phyloP scores from a whole-genome alignment of 2,888 invertebrate genomes.

The Luffia ferchaultella region DNA sequence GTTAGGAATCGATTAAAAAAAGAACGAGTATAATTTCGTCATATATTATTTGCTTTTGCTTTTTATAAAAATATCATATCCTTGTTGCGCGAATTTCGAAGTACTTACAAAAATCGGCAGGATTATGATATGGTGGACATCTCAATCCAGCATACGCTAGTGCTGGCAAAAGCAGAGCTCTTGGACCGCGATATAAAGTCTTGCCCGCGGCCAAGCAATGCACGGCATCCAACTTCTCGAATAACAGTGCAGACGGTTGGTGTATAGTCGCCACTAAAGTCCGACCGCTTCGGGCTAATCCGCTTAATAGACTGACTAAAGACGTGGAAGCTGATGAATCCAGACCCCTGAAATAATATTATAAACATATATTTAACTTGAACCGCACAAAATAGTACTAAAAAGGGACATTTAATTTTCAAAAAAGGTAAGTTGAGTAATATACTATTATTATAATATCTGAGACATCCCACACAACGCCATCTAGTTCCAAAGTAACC shows the following conservation, averaged over 20 bases:
- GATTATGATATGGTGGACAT: slow-evolving; percentile 95
- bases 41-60: too few relatives aligned
- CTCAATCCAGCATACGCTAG: slow-evolving; percentile 75
- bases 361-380: too few relatives aligned
- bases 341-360: slow-evolving; percentile 74
- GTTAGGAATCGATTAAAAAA: too few relatives aligned
- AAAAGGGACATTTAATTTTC: too few relatives aligned
- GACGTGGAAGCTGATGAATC: slow-evolving; percentile 90
- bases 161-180: slow-evolving; percentile 78
- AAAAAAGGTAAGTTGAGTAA: too few relatives aligned
- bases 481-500: too few relatives aligned
- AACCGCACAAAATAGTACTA: too few relatives aligned
- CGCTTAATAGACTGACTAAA: slow-evolving; percentile 80
- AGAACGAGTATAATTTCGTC: too few relatives aligned
- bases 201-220: slow-evolving; percentile 85
- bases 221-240: slow-evolving; percentile 92
- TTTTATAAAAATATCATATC: too few relatives aligned
- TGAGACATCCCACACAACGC: too few relatives aligned
- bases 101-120: slow-evolving; percentile 94
- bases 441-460: too few relatives aligned
- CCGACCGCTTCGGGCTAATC: slow-evolving; percentile 83
- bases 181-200: slow-evolving; percentile 85
- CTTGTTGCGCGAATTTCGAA: too few relatives aligned
- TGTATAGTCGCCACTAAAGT: slow-evolving; percentile 94
- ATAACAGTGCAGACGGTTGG: slow-evolving; percentile 91